A percentile compares a stretch with the other conserved stretches of the same genome.
Conservation (phyloP, 2,113 vertebrate genomes). For the Carollia perspicillata region DNA sequence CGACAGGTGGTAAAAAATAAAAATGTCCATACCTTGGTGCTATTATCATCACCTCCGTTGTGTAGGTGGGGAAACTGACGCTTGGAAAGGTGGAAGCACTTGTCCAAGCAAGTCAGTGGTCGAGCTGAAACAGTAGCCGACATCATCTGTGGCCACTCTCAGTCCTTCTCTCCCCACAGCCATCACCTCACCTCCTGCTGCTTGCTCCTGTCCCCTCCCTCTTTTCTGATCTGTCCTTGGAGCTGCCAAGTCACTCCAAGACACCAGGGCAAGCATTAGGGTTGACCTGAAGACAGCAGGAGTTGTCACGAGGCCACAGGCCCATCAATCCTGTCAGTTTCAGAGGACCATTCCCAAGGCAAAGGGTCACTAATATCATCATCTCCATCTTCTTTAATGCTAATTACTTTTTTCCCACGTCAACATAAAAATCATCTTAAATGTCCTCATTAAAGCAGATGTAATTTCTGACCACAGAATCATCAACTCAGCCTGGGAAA, state of each 20-base stretch:
- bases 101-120: neutral
- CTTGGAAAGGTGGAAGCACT: neutral
- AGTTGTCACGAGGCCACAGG: neutral
- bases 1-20: neutral
- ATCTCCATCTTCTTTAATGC: constrained; percentile 58
- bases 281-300: neutral
- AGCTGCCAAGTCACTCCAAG: neutral
- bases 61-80: neutral
- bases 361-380: constrained; percentile 12
- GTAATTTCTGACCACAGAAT: constrained; percentile 62
- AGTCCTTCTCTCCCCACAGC: neutral
- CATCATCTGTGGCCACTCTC: neutral
- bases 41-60: fast-evolving
- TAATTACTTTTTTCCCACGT: constrained; percentile 70
- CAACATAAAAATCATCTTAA: constrained; percentile 74
- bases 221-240: constrained; percentile 39
- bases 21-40: neutral
- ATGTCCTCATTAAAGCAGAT: constrained; percentile 62
- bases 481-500: neutral
- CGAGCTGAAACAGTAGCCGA: fast-evolving
- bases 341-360: constrained; percentile 6
- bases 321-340: constrained; percentile 41
- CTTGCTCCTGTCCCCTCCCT: neutral
- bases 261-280: neutral
- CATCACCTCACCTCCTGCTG: neutral